Percentiles rank a stretch among this genome's conserved stretches.
Conservation (phyloP, 2,888 invertebrate species). For the Nomada lathburiana region DNA sequence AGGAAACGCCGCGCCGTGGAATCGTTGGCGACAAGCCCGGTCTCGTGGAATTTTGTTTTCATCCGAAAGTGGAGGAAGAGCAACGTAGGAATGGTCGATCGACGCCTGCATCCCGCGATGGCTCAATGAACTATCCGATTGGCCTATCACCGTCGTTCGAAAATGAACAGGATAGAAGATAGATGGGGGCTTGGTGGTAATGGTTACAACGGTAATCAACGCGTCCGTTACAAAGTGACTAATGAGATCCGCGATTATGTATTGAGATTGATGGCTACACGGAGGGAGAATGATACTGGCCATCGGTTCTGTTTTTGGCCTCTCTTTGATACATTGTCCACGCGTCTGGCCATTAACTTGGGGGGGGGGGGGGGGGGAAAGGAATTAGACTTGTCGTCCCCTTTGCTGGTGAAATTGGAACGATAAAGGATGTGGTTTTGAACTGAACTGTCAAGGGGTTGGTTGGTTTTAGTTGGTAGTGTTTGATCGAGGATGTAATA, state of each 20-base stretch:
- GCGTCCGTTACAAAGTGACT: slow-evolving; percentile 32
- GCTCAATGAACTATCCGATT: slow-evolving; percentile 5
- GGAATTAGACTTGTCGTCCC: not conserved
- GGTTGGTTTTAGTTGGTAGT: too few relatives aligned
- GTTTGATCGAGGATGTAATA: too few relatives aligned
- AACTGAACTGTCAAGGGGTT: too few relatives aligned
- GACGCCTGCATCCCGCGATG: not conserved
- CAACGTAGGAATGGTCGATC: not conserved
- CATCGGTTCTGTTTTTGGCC: slow-evolving; percentile 2
- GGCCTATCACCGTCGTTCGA: not conserved
- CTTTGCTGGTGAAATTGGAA: not conserved
- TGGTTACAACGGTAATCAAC: slow-evolving; percentile 41
- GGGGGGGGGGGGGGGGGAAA: not conserved
- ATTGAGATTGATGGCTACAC: slow-evolving; percentile 43
- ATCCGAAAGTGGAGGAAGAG: slow-evolving; percentile 31
- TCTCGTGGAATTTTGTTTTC: slow-evolving; percentile 62
- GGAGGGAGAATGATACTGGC: slow-evolving; percentile 6
- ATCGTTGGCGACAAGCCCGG: slow-evolving; percentile 39
- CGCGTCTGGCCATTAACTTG: not conserved
- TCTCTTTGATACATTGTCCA: not conserved
- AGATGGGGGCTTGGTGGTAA: slow-evolving; percentile 7
- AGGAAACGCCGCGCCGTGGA: slow-evolving; percentile 43
- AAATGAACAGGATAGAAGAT: slow-evolving; percentile 30
- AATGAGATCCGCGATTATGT: slow-evolving; percentile 28
- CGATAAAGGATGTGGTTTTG: too few relatives aligned